Percentiles rank a stretch among this genome's conserved stretches.
phyloP scores from a whole-genome alignment of 2,797 vertebrate species.

The Clarias platycephalus region DNA sequence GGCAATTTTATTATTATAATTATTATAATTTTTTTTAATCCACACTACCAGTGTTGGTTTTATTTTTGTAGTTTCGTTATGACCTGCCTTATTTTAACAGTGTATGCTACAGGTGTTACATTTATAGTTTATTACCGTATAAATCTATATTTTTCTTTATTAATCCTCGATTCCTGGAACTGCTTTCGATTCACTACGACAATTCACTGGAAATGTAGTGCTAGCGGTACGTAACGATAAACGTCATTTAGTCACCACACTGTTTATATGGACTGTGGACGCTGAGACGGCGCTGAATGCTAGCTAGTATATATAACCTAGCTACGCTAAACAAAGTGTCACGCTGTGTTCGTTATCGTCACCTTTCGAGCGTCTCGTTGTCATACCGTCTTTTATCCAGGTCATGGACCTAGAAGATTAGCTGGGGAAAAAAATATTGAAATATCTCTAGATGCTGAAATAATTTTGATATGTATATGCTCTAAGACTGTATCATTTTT shows the following conservation, averaged over 20 bases:
- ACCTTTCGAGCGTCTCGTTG: not conserved
- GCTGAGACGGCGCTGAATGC: too few species aligned
- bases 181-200: not conserved
- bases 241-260: not conserved
- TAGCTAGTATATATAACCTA: too few species aligned
- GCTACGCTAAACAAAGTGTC: not conserved
- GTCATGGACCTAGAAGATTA: not conserved
- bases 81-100: constrained; percentile 61
- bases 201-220: not conserved
- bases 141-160: constrained; percentile 3
- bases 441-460: not conserved
- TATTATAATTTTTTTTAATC: constrained; percentile 2
- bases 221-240: not conserved
- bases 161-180: constrained; percentile 1
- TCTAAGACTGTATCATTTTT: not conserved
- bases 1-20: constrained; percentile 25
- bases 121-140: constrained; percentile 2
- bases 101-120: constrained; percentile 30
- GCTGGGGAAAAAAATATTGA: not conserved
- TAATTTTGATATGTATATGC: not conserved
- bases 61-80: constrained; percentile 51
- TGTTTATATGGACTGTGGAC: not conserved
- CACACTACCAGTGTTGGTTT: constrained; percentile 25
- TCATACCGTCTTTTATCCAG: not conserved
- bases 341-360: not conserved